Evolutionary conservation across 2,888 invertebrate genomes (phyloP), one percentile per base, ranked within the genome.

Genomic region (Andricus curvator): DNA sequence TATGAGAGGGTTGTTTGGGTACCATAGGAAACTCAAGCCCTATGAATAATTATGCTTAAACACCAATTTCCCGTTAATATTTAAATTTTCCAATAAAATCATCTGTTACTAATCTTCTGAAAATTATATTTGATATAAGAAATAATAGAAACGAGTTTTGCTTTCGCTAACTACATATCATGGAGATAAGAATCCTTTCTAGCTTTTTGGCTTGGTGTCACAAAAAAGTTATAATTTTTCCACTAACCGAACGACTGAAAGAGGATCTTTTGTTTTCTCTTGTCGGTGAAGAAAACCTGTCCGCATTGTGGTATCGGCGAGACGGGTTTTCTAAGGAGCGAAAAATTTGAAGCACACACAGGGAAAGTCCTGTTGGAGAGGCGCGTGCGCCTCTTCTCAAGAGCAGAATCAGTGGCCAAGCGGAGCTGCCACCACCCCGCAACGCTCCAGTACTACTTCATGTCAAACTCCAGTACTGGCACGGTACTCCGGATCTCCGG

Each of bases 401-500:
- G 84, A 81, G 86, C 85, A 85, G 88, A 86, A 85, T 85, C 83
- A 84, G 84, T 85, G 87, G 86, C 88, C 87, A 86, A 90, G 86
- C 86, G 84, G 88, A 88, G 89, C 89, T 90, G 89, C 91, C 89
- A 87, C 90, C 89, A 88, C 90, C 87, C 85, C 86, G 87, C 85
- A 87, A 86, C 78, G 83, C 83, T 83, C 84, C 84, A 80, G 84
- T 84, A 87, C 88, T 89, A 89, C 88, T 90, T 89, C 87, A 90
- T 89, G 90, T 89, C 91, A 90, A 91, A 91, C 89, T 89, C 85
- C 91, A 91, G 91, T 91, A 90, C 91, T 90, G 89, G 88, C 88
- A 90, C 90, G 91, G 90, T 89, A 90, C 91, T 90, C 90, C 89
- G 89, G 88, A 89, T 88, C 88, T 88, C 87, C 89, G 90, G 89